phyloP scores from a whole-genome alignment of 2,797 vertebrate species.

The Hydrocynus forskahlii region DNA sequence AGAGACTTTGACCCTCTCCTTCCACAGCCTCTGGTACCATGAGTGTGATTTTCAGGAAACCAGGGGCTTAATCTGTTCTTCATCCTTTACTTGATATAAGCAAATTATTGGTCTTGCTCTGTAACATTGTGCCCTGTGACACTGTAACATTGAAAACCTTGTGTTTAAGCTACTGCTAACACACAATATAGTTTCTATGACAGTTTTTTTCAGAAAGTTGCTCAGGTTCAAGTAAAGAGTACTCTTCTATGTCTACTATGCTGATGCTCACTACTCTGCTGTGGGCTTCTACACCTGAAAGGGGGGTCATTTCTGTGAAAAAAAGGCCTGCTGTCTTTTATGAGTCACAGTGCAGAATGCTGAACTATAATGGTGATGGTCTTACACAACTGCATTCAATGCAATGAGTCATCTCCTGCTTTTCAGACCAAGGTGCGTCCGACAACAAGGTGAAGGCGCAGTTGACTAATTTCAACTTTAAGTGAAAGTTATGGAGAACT shows the following conservation, averaged over 20 bases:
- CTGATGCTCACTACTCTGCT: background rate
- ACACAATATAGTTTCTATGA: background rate
- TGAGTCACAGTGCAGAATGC: constrained; percentile 16
- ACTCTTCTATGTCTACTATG: background rate
- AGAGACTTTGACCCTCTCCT: no score
- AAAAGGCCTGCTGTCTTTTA: constrained; percentile 1
- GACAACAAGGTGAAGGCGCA: constrained; percentile 9
- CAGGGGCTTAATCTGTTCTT: no score
- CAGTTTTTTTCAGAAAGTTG: background rate
- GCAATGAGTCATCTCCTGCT: constrained; percentile 3
- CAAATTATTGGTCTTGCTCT: no score
- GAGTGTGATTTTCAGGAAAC: no score
- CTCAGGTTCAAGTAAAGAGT: background rate
- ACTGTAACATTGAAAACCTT: no score
- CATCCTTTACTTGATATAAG: no score
- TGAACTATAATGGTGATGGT: constrained; percentile 12
- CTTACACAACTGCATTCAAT: constrained; percentile 14
- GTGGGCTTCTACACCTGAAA: background rate
- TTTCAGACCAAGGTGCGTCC: constrained; percentile 17
- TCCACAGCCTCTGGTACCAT: no score
- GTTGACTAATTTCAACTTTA: no score
- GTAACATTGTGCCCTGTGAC: no score
- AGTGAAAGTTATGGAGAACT: no score
- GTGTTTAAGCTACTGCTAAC: background rate
- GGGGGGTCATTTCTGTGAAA: constrained; percentile 13